Evolutionary conservation across 2,113 vertebrate species (phyloP).

Genomic region (Carassius auratus): DNA sequence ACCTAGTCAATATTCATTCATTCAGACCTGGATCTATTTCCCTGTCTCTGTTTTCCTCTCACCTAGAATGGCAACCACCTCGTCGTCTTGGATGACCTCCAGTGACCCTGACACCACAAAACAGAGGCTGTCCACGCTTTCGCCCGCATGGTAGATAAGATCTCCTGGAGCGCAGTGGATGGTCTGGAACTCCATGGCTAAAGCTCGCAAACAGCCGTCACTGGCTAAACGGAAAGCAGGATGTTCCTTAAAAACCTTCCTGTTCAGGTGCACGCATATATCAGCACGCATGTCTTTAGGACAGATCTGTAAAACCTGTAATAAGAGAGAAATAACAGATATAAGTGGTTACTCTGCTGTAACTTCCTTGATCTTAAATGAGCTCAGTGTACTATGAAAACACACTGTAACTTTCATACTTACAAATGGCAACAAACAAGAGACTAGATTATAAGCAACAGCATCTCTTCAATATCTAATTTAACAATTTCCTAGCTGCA

Average conservation of each 20-base stretch:
- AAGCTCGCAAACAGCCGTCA: slow-evolving; percentile 90
- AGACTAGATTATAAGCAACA: neutral
- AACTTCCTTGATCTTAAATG: neutral
- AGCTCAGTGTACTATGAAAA: too few relatives aligned
- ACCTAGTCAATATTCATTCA: neutral
- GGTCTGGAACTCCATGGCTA: slow-evolving; percentile 99
- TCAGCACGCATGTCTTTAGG: slow-evolving; percentile 81
- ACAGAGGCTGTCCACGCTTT: slow-evolving; percentile 97
- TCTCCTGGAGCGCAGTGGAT: slow-evolving; percentile 96
- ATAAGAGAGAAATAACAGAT: neutral
- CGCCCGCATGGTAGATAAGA: slow-evolving; percentile 95
- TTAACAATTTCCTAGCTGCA: too few relatives aligned
- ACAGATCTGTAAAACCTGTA: slow-evolving; percentile 88
- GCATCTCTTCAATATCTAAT: neutral
- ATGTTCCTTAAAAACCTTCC: slow-evolving; percentile 98
- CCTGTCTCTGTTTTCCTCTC: slow-evolving; percentile 59
- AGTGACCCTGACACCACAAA: slow-evolving; percentile 97
- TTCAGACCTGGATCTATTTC: too few relatives aligned
- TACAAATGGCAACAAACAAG: neutral
- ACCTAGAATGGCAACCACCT: slow-evolving; percentile 98
- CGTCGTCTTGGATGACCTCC: slow-evolving; percentile 98
- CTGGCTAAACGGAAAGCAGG: slow-evolving; percentile 95
- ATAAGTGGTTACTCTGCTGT: neutral
- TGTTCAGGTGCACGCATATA: slow-evolving; percentile 96
- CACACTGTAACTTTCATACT: neutral